Evolutionary conservation across 2,888 invertebrate genomes (phyloP).

Genomic region (Nysson spinosus): DNA sequence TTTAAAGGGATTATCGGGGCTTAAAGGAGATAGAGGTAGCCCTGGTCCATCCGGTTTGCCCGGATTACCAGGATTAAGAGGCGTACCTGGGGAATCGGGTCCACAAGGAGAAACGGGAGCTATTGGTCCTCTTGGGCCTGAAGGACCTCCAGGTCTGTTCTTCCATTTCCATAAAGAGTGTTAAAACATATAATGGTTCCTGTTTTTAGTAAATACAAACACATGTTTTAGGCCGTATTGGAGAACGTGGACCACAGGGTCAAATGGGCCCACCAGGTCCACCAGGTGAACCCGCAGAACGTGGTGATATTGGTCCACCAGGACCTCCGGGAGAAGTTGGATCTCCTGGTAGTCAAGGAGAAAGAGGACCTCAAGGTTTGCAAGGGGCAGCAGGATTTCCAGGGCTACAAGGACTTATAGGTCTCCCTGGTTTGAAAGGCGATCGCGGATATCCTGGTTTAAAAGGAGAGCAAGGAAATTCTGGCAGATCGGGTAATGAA

Average conservation of each 20-base stretch:
- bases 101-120: slow-evolving; percentile 88
- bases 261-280: slow-evolving; percentile 86
- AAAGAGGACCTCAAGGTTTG: slow-evolving; percentile 85
- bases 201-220: slow-evolving; percentile 1
- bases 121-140: slow-evolving; percentile 84
- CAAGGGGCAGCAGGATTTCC: slow-evolving; percentile 85
- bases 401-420: slow-evolving; percentile 84
- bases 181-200: neutral
- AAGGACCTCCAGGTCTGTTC: slow-evolving; percentile 86
- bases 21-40: slow-evolving; percentile 85
- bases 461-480: slow-evolving; percentile 86
- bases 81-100: slow-evolving; percentile 83
- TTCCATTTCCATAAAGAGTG: too few species aligned
- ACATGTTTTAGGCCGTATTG: slow-evolving; percentile 80
- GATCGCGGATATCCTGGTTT: slow-evolving; percentile 84
- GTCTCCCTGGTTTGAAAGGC: slow-evolving; percentile 86
- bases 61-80: slow-evolving; percentile 85
- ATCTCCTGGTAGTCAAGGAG: slow-evolving; percentile 86
- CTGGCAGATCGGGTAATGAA: slow-evolving; percentile 80
- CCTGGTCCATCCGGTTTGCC: slow-evolving; percentile 84
- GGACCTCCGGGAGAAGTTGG: slow-evolving; percentile 86
- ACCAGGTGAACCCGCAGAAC: slow-evolving; percentile 89
- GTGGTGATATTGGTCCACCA: slow-evolving; percentile 86
- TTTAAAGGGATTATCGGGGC: slow-evolving; percentile 82
- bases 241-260: slow-evolving; percentile 89